These are phyloP conservation scores for Lepisosteus osseus DNA, from an alignment of 2,113 vertebrate genomes.

Conservation along the genomic window DNA sequence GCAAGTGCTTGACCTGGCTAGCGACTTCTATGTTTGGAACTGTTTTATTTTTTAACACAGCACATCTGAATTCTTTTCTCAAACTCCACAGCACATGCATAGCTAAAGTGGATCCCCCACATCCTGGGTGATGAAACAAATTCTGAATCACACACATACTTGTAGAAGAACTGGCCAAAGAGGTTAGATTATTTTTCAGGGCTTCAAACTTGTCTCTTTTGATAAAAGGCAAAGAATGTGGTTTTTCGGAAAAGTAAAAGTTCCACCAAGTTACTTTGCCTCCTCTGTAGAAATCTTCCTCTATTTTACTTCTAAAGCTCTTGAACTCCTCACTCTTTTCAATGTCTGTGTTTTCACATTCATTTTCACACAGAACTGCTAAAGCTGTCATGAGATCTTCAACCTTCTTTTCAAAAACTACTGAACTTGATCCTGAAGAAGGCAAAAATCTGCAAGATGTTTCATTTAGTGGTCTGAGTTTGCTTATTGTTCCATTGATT, in stretches of 20 bases:
- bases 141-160: constrained; percentile 38
- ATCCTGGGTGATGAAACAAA: constrained; percentile 52
- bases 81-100: constrained; percentile 60
- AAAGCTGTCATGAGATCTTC: constrained; percentile 61
- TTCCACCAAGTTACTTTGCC: constrained; percentile 78
- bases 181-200: constrained; percentile 28
- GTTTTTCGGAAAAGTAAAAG: constrained; percentile 76
- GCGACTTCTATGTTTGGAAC: constrained; percentile 36
- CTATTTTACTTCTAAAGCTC: constrained; percentile 50
- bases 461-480: constrained; percentile 53
- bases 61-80: constrained; percentile 46
- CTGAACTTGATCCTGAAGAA: constrained; percentile 42
- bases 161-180: constrained; percentile 29
- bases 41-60: constrained; percentile 47
- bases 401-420: constrained; percentile 57
- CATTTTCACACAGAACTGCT: constrained; percentile 73
- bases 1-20: constrained; percentile 32
- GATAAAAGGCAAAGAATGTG: constrained; percentile 62
- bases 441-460: constrained; percentile 60
- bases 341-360: constrained; percentile 66
- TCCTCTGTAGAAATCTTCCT: constrained; percentile 73
- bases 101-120: constrained; percentile 51
- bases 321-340: constrained; percentile 55
- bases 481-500: constrained; percentile 65
- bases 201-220: constrained; percentile 57